phyloP scores from a whole-genome alignment of 2,113 vertebrate genomes.

The Aegotheles bennettii region DNA sequence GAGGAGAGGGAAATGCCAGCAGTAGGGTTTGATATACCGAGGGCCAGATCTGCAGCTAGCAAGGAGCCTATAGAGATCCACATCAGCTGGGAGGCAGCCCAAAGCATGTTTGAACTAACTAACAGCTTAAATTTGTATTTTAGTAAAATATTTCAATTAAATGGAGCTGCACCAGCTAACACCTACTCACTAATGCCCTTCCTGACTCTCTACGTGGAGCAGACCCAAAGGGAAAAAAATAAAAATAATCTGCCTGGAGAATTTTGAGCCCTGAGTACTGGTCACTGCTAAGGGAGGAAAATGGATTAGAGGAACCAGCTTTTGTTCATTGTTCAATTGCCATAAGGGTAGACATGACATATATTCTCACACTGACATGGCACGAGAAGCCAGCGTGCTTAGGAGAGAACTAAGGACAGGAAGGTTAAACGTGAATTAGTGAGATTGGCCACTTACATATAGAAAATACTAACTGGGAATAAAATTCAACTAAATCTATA shows the following conservation, averaged over 20 bases:
- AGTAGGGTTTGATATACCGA: not conserved
- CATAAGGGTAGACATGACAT: not conserved
- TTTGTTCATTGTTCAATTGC: not conserved
- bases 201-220: not conserved
- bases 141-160: not conserved
- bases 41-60: not conserved
- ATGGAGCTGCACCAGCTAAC: not conserved
- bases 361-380: not conserved
- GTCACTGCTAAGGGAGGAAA: not conserved
- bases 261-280: not conserved
- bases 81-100: not conserved
- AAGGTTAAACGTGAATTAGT: not conserved
- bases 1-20: conserved; percentile 24
- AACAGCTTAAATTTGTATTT: not conserved
- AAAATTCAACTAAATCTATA: not conserved
- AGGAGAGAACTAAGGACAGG: not conserved
- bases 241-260: not conserved
- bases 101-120: not conserved
- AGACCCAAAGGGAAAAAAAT: not conserved
- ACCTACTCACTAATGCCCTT: not conserved
- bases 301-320: not conserved
- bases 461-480: not conserved
- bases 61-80: not conserved
- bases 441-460: not conserved
- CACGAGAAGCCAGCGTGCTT: not conserved